phyloP scores from a whole-genome alignment of 2,797 vertebrate species.

The Jordanella pulchra region DNA sequence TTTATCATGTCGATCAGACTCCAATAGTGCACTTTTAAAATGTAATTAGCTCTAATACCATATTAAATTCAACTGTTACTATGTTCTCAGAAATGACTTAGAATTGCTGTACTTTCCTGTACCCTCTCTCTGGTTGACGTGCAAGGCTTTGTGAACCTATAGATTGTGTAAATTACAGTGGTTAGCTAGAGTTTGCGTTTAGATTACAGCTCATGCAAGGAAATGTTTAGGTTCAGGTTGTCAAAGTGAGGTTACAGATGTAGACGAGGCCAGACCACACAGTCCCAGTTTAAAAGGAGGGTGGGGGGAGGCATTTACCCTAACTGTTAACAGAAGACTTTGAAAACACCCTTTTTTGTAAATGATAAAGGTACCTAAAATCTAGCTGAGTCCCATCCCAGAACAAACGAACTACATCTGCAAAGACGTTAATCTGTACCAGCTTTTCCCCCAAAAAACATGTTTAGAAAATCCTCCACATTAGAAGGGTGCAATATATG shows the following conservation, averaged over 20 bases:
- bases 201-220: slow-evolving; percentile 59
- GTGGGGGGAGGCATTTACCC: slow-evolving; percentile 11
- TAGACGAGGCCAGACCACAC: slow-evolving; percentile 64
- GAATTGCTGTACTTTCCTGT: slow-evolving; percentile 26
- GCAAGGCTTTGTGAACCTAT: slow-evolving; percentile 50
- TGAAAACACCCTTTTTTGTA: background rate
- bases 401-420: slow-evolving; percentile 46
- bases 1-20: background rate
- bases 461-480: slow-evolving; percentile 25
- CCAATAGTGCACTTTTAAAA: background rate
- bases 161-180: slow-evolving; percentile 66
- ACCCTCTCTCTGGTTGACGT: slow-evolving; percentile 10
- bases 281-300: slow-evolving; percentile 38
- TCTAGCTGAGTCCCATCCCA: slow-evolving; percentile 23
- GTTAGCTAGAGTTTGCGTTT: slow-evolving; percentile 37
- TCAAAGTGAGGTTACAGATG: slow-evolving; percentile 49
- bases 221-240: slow-evolving; percentile 70
- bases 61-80: slow-evolving; percentile 17
- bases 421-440: slow-evolving; percentile 55
- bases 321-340: slow-evolving; percentile 25
- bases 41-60: slow-evolving; percentile 35
- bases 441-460: slow-evolving; percentile 28
- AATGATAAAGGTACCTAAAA: slow-evolving; percentile 10
- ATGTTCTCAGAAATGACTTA: slow-evolving; percentile 42
- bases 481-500: slow-evolving; percentile 55